Conservation (phyloP, 2,113 vertebrate genomes). For the Hyla sarda region DNA sequence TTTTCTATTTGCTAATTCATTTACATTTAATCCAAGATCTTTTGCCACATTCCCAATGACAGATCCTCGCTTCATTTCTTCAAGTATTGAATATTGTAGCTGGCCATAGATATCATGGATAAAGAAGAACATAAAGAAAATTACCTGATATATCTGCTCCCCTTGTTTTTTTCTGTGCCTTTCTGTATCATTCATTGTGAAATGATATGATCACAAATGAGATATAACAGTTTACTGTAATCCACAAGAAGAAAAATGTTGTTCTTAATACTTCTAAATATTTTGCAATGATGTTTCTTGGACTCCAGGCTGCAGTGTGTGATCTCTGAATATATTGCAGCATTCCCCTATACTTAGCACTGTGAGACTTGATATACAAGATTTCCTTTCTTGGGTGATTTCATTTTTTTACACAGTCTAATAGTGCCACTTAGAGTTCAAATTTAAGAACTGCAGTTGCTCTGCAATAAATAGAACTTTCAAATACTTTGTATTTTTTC, state of each 20-base stretch:
- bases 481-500: not conserved
- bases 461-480: not conserved
- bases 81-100: not conserved
- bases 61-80: not conserved
- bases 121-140: not conserved
- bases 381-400: not conserved
- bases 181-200: not conserved
- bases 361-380: not conserved
- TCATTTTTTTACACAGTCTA: not conserved
- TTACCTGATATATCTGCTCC: not conserved
- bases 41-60: constrained; percentile 10
- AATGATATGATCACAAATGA: too few relatives aligned
- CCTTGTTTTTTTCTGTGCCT: not conserved
- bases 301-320: not conserved
- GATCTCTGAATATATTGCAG: not conserved
- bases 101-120: not conserved
- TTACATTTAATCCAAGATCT: not conserved
- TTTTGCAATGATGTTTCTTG: constrained; percentile 43
- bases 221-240: not conserved
- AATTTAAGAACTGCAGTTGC: constrained; percentile 57
- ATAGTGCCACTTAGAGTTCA: constrained; percentile 58
- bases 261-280: not conserved
- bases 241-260: not conserved
- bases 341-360: not conserved
- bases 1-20: constrained; percentile 1